Evolutionary conservation across 2,888 invertebrate species (phyloP).

Genomic region (Pteria penguin): DNA sequence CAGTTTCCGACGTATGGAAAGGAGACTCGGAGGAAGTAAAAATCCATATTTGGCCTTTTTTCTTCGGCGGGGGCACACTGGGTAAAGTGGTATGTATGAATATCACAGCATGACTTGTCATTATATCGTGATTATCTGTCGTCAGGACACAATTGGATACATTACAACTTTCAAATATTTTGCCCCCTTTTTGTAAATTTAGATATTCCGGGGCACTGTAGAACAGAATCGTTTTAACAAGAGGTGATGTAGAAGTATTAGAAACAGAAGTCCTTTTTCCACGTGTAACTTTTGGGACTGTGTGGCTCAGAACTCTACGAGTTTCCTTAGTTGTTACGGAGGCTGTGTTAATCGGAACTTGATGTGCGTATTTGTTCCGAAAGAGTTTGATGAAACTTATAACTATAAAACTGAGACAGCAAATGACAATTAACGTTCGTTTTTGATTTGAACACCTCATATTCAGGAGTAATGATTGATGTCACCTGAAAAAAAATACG

Average conservation of each 20-base stretch:
- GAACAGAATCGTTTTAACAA: neutral
- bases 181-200: neutral
- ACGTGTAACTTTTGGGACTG: no score
- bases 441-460: no score
- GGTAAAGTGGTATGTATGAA: conserved; percentile 10
- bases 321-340: no score
- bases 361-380: no score
- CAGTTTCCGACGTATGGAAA: neutral
- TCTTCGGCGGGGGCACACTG: neutral
- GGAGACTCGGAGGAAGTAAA: conserved; percentile 18
- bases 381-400: no score
- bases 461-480: no score
- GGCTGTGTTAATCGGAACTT: no score
- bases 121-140: neutral
- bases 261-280: no score
- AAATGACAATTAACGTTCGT: no score
- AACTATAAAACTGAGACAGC: no score
- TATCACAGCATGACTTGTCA: conserved; percentile 7
- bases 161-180: neutral
- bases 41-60: conserved; percentile 2
- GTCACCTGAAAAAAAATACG: no score
- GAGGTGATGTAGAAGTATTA: neutral
- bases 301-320: no score
- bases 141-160: conserved; percentile 9
- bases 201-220: neutral